Base-by-base conservation (phyloP, 2,797 vertebrate genomes). In the Carapus acus region DNA sequence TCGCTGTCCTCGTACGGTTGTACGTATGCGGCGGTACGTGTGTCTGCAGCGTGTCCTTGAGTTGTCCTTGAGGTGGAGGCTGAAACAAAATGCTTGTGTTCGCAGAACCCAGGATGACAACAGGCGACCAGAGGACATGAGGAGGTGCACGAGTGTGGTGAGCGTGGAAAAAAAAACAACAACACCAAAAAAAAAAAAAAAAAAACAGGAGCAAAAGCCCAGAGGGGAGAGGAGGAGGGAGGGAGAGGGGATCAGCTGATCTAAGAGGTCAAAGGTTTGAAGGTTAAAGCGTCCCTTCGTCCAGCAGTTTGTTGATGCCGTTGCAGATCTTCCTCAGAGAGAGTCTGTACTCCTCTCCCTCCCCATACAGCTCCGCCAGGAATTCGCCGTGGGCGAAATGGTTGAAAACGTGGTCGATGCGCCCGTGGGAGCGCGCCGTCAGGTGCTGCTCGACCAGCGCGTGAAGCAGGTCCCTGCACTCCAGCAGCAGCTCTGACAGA, bases 311-410 rank as follows among this genome's bases (percentile, higher is more conserved):
- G 82, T 91, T 91, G n/a, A 98, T 81, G 1, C 93, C 92, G 0
- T 92, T 92, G 0, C 94, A 96, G 85, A 97, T 93, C 57, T 88
- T 79, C 72, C 85, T 70, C 62, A 94, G 87, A 84, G 96, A 91
- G 1, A 58, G 65, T 20, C 88, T 79, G 58, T 93, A 98, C 17
- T 93, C 90, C 77, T 96, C 93, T 0, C 89, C 65, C 0, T 93
- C 90, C 20, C 93, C 81, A 0, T 94, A 97, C 1, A 98, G 89
- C 0, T 90, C 71, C 0, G 93, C 90, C 65, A 98, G 87, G 86
- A 98, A 96, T 77, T 97, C 93, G 0, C 88, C 90, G 86, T 98
- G 87, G n/a, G 93, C 89, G 15, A 97, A 88, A 79, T 91, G 93
- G 76, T 93, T 89, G 76, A 97, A 98, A 71, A 96, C 91, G 8